Evolutionary conservation across 2,113 vertebrate species (phyloP).

Genomic region (Pelecanus crispus): DNA sequence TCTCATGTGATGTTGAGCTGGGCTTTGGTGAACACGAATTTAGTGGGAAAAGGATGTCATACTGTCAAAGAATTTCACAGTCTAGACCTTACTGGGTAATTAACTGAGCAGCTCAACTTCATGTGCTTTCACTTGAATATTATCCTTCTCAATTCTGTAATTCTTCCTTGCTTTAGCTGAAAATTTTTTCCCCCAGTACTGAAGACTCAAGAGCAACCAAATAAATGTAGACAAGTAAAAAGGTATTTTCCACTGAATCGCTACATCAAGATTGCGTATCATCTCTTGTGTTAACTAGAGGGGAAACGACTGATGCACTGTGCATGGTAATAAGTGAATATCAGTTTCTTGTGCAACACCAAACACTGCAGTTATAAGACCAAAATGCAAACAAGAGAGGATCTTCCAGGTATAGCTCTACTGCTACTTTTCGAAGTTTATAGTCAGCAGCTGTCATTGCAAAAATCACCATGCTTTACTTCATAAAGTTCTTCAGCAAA

Average conservation of each 20-base stretch:
- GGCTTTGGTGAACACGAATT: constrained; percentile 35
- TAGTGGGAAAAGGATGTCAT: constrained; percentile 26
- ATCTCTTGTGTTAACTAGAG: neutral
- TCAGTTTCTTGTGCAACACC: neutral
- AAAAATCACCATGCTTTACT: neutral
- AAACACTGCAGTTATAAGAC: neutral
- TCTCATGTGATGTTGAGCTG: neutral
- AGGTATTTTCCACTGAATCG: neutral
- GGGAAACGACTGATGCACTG: neutral
- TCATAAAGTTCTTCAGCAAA: neutral
- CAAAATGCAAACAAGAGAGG: neutral
- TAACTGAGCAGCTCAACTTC: neutral
- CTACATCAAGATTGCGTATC: neutral
- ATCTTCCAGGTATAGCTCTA: neutral
- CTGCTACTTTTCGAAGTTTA: neutral
- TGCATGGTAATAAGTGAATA: neutral
- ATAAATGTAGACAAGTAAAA: neutral
- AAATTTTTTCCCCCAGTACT: neutral
- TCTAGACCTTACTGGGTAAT: constrained; percentile 12
- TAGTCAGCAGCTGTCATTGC: neutral
- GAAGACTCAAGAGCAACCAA: neutral
- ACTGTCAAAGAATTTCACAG: constrained; percentile 40
- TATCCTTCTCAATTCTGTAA: neutral
- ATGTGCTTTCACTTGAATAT: neutral
- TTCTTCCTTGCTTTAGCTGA: neutral